Evolutionary conservation across 37 sponge, comb jelly and placozoan species (phyloP), one percentile per base, ranked within the genome.

Genomic region (Spongia lamella): DNA sequence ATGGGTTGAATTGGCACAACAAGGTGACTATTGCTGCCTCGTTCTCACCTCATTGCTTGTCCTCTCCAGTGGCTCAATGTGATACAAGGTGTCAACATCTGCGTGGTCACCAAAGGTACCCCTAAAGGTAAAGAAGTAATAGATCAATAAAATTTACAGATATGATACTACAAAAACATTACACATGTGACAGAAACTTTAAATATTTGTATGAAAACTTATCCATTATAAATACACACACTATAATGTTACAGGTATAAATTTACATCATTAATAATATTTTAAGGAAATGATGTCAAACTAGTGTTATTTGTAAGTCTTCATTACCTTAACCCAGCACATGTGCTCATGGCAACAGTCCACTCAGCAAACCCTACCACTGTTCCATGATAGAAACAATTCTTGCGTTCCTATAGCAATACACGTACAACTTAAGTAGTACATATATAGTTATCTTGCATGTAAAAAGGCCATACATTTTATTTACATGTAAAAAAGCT

Each of bases 341-440:
- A 90, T 15, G 83, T 78, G 54, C 82, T 90, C 52, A 90, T 62
- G 27, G 66, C 60, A 24, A 50, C 91, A 6, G 38, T 58, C 91
- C 91, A 90, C 15, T 82, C 38, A 1, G 86, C 79, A 55, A 79
- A 70, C 21, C 58, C 83, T 38, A 56, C 60, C 17, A 90, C 91
- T 39, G 19, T 64, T 9, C 91, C 91, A 11, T 90, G 91, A 50
- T 90, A 90, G 75, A 75, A 90, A 69, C 91, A 90, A 75, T 90
- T 90, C 33, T 66, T 57, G 26, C 71, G 79, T 25, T 75, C 80
- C 89, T 88, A 9, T 43, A 3, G 53, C 20, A 22, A 29, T 37
- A 37, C 4, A 22, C 16, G n/a, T 20, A 53, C 17, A 32, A 57
- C 3, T 40, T 24, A 9, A 38, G 27, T 53, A 56, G 14, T 72